Evolutionary conservation across 2,888 invertebrate genomes (phyloP).

Genomic region (Fragum whitleyi): DNA sequence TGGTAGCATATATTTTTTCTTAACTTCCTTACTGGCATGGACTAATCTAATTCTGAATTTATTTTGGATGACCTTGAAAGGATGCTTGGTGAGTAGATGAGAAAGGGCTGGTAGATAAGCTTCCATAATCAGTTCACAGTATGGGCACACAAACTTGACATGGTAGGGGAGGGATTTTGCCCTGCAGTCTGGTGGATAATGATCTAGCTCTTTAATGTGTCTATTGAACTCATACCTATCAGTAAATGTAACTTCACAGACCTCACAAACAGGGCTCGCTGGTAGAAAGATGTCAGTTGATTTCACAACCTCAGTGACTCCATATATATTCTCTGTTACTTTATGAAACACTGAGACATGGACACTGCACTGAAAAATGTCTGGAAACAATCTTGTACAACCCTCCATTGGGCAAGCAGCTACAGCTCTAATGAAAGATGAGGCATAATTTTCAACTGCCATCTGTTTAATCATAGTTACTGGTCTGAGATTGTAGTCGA

Average conservation of each 20-base stretch:
- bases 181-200: neutral
- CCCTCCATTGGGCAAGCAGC: conserved; percentile 3
- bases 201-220: neutral
- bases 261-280: neutral
- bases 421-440: neutral
- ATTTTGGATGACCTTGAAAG: neutral
- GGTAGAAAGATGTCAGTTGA: neutral
- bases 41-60: neutral
- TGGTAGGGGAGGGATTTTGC: neutral
- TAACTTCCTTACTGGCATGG: neutral
- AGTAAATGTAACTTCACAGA: neutral
- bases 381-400: neutral
- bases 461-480: neutral
- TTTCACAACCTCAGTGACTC: neutral
- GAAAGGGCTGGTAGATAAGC: neutral
- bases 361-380: conserved; percentile 8
- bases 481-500: neutral
- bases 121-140: neutral
- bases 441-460: conserved; percentile 4
- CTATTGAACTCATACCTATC: neutral
- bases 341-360: neutral
- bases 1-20: neutral
- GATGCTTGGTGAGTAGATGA: neutral
- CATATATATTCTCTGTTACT: neutral
- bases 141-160: neutral